Evolutionary conservation across 2,113 vertebrate species (phyloP).

Genomic region (Corvus hawaiiensis): DNA sequence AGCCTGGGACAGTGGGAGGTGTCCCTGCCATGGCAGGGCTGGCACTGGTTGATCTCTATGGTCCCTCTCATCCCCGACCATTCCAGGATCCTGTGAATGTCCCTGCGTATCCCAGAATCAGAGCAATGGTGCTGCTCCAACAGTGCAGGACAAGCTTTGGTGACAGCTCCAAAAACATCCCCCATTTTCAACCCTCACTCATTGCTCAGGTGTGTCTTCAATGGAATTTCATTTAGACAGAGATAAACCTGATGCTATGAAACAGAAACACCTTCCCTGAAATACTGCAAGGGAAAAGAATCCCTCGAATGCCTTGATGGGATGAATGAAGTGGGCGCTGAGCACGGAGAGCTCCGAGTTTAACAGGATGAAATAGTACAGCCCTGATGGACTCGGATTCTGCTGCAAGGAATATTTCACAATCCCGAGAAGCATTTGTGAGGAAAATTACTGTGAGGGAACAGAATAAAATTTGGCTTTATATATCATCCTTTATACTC

Average conservation of each 20-base stretch:
- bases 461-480: constrained; percentile 52
- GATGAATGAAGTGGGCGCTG: not conserved
- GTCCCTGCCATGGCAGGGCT: not conserved
- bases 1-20: not conserved
- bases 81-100: not conserved
- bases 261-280: not conserved
- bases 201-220: not conserved
- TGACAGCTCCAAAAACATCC: not conserved
- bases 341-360: not conserved
- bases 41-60: accelerated
- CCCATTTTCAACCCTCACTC: not conserved
- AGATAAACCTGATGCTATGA: not conserved
- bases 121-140: not conserved
- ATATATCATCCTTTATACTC: constrained; percentile 12
- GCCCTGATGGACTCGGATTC: not conserved
- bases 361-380: not conserved
- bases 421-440: constrained; percentile 48
- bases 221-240: not conserved
- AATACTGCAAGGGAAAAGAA: not conserved
- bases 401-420: constrained; percentile 20
- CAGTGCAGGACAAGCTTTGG: not conserved
- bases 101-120: not conserved
- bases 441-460: constrained; percentile 41
- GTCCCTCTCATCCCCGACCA: not conserved
- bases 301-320: not conserved